These are phyloP conservation scores for Tauraco erythrolophus DNA, from an alignment of 2,113 vertebrate species.

Conservation along the genomic window DNA sequence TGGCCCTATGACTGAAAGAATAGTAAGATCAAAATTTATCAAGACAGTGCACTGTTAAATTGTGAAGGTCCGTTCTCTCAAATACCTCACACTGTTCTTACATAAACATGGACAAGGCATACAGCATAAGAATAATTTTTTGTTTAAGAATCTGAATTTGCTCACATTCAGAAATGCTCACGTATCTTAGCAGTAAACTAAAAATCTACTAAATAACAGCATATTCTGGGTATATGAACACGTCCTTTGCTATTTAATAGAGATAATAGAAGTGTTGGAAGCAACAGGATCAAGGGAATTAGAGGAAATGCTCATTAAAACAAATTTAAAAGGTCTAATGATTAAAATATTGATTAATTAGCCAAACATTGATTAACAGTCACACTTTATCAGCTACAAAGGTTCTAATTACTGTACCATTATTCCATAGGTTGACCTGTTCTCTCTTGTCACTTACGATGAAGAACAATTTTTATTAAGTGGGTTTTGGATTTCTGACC, in stretches of 20 bases:
- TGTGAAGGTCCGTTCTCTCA: not conserved
- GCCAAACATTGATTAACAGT: constrained; percentile 98
- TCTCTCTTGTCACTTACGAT: constrained; percentile 93
- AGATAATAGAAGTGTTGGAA: constrained; percentile 80
- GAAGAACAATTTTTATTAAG: constrained; percentile 97
- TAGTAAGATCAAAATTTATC: not conserved
- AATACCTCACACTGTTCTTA: not conserved
- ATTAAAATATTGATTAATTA: constrained; percentile 99
- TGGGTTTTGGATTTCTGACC: constrained; percentile 99
- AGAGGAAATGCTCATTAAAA: constrained; percentile 94
- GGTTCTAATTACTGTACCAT: constrained; percentile 93
- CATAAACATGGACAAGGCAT: not conserved
- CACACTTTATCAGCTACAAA: constrained; percentile 95
- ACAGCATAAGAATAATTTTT: not conserved
- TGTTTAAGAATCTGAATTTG: not conserved
- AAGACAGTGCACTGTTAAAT: not conserved
- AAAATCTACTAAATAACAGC: not conserved
- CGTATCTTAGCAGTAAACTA: not conserved
- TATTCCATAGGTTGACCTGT: constrained; percentile 91
- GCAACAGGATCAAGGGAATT: constrained; percentile 90
- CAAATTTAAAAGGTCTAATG: constrained; percentile 93
- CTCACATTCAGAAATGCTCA: not conserved
- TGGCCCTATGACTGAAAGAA: too few relatives aligned
- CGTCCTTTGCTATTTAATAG: constrained; percentile 81
- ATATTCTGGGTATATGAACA: constrained; percentile 44